Evolutionary conservation across 2,113 vertebrate genomes (phyloP), one percentile per base, ranked within the genome.

Genomic region (Ophiodon elongatus): DNA sequence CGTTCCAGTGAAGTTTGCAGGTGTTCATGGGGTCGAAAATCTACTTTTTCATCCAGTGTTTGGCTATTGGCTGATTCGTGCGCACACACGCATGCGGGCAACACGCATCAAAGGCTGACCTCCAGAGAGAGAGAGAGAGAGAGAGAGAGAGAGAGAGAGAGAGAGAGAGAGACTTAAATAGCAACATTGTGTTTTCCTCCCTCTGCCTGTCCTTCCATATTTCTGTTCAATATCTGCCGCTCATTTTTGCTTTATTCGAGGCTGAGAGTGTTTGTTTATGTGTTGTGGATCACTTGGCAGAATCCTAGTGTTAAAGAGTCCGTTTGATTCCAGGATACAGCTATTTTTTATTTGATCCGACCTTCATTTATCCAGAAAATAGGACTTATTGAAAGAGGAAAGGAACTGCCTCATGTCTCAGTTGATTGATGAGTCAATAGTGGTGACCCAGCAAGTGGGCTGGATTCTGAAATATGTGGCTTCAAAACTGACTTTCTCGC

Each of bases 31-130:
- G 4, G 80, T 47, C 45, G 19, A 17, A 17, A 47, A 47, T 47
- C 2, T 14, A 6, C 19, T 47, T 25, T 2, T 57, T 57, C n/a
- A 27, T 57, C 54, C 54, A 27, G n/a, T 57, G 10, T 27, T 2
- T 57, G n/a, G 54, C 56, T 27, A 2, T 27, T n/a, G n/a, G n/a
- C 72, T 75, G 56, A 78, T 67, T 50, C 6, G 35, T 50, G 29
- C 5, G 21, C 27, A 59, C 45, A 21, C 66, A 62, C 79, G 62
- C 33, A 45, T 59, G 37, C 14, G 23, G 35, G 23, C 4, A 63
- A 65, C 54, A 73, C n/a, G 83, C 83, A 88, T 91, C 83, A 85
- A 89, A 86, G 79, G n/a, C 63, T 63, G 23, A 25, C 31, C n/a
- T n/a, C n/a, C n/a, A 74, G 63, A 77, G 43, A 41, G 6, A 31